Base-by-base conservation (phyloP, 2,797 vertebrate species). In the Lutjanus campechanus region DNA sequence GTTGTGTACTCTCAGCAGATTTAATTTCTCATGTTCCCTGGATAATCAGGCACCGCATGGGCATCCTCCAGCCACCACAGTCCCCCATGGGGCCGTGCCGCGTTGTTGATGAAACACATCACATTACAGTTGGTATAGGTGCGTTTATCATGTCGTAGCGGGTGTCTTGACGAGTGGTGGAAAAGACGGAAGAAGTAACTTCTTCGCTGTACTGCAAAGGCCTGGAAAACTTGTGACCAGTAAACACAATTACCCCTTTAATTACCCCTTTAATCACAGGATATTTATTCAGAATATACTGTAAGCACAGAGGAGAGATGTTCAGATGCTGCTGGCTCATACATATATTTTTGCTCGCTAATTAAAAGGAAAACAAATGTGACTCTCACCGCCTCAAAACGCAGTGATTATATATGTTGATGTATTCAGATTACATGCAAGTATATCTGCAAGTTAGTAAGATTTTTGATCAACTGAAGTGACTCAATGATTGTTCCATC, bases 1-100 rank as follows among this genome's bases (percentile, higher is more conserved):
- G 68, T 67, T 85, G 81, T 89, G 86, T 91, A 64, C 83, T 87
- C 85, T 85, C 80, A 85, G 83, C 82, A 92, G 86, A 92, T 91
- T 91, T 87, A 89, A 92, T 94, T 93, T 87, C 81, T 83, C 85
- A 69, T 90, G 86, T 85, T 91, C 80, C 79, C 74, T 17, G 64
- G 89, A 89, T 93, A 89, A 91, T 92, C 85, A 84, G 61, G 76
- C 84, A 78, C 71, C 85, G 80, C 81, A 69, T 89, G 87, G 88
- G 80, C 77, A 43, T 83, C 73, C 76, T 82, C 55, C 73, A 88
- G 87, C 79, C 80, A 49, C 65, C 54, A 13, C 65, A 17, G 72
- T 71, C 77, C 86, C 77, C 65, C 49, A 61, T 36, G 70, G 61
- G 84, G 69, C 60, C 71, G 77, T 41, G 66, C 59, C 6, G 25